phyloP scores from a whole-genome alignment of 92 coral and sea anemone species.

The Parazoanthus atlanticus region DNA sequence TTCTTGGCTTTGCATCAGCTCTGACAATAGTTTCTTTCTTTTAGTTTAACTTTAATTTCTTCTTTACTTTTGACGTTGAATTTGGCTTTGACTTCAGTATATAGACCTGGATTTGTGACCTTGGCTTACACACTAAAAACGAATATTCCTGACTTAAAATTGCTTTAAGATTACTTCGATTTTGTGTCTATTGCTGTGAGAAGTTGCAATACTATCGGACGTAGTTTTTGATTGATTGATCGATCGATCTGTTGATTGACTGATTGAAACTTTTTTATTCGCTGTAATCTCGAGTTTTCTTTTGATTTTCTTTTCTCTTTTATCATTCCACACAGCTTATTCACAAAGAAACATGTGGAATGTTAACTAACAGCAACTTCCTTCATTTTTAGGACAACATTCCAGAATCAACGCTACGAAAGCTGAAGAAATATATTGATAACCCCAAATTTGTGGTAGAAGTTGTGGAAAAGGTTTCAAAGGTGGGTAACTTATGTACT shows the following conservation, averaged over 20 bases:
- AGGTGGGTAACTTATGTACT: conserved; percentile 49
- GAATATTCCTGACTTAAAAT: too few relatives aligned
- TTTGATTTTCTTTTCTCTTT: neutral
- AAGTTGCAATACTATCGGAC: too few relatives aligned
- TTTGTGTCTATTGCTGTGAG: too few relatives aligned
- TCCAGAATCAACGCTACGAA: conserved; percentile 81
- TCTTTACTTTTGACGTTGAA: neutral
- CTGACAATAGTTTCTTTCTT: too few relatives aligned
- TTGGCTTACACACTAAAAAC: too few relatives aligned
- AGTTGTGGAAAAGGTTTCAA: conserved; percentile 94
- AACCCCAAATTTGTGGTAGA: conserved; percentile 96
- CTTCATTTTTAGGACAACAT: conserved; percentile 76
- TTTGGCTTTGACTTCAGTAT: neutral
- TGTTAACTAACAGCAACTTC: neutral
- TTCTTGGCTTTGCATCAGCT: neutral
- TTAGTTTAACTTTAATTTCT: too few relatives aligned
- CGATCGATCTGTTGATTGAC: too few relatives aligned
- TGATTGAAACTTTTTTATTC: too few relatives aligned
- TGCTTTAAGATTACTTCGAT: too few relatives aligned
- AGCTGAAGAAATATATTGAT: conserved; percentile 95
- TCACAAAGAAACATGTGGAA: neutral
- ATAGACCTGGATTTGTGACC: too few relatives aligned
- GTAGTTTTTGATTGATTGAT: too few relatives aligned
- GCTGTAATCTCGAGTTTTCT: neutral
- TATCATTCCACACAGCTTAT: neutral